These are phyloP conservation scores for Branchellion lobata DNA, from an alignment of 2,888 invertebrate species.

Conservation along the genomic window DNA sequence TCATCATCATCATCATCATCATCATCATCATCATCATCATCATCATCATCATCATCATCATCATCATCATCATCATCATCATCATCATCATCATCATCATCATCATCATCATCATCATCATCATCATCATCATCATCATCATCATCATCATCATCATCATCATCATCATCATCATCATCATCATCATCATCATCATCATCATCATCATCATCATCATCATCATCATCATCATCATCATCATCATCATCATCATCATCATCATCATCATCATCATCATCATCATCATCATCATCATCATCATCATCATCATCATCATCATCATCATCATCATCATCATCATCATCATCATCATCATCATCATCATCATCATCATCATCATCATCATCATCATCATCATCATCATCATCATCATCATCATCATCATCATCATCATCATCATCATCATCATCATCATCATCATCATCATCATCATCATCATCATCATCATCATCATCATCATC, in stretches of 20 bases:
- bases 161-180: conserved; percentile 44
- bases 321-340: conserved; percentile 38
- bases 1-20: conserved; percentile 60
- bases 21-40: conserved; percentile 57
- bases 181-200: conserved; percentile 64
- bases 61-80: conserved; percentile 64
- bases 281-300: conserved; percentile 64
- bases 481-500: conserved; percentile 55
- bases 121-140: conserved; percentile 64
- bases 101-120: conserved; percentile 61
- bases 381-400: conserved; percentile 64
- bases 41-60: conserved; percentile 64
- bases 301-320: conserved; percentile 64
- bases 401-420: conserved; percentile 39
- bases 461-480: conserved; percentile 62
- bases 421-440: conserved; percentile 64
- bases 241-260: conserved; percentile 42
- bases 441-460: conserved; percentile 64
- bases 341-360: conserved; percentile 64
- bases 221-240: conserved; percentile 64
- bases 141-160: conserved; percentile 64
- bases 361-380: conserved; percentile 64
- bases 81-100: conserved; percentile 56
- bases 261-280: conserved; percentile 64
- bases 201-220: conserved; percentile 64